These are phyloP conservation scores for Spinus pinus DNA, from an alignment of 2,797 vertebrate genomes.

Conservation along the genomic window DNA sequence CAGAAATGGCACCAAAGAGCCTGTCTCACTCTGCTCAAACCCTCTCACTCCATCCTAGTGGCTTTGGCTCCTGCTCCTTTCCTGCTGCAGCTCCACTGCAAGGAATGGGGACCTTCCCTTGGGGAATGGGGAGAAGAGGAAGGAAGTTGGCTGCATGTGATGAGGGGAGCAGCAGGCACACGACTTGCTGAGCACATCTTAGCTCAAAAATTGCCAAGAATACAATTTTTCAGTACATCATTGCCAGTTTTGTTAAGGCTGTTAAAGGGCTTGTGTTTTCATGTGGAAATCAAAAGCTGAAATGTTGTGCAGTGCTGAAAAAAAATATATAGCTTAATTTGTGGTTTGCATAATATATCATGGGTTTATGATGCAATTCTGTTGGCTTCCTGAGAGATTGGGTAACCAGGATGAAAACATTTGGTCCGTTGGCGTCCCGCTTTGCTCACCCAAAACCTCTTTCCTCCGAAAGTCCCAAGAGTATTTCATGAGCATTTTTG, in stretches of 20 bases:
- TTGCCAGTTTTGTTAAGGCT: neutral
- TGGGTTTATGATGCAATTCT: neutral
- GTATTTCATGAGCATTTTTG: neutral
- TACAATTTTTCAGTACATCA: neutral
- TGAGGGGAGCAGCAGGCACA: neutral
- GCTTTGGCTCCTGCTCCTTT: neutral
- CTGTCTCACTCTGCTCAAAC: neutral
- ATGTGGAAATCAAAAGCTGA: neutral
- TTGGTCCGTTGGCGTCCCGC: neutral
- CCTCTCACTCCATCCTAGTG: neutral
- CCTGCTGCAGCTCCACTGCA: neutral
- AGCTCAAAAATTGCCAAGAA: neutral
- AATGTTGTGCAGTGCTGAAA: neutral
- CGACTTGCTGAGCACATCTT: rapidly evolving
- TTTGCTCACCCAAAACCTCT: neutral
- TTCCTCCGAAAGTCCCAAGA: neutral
- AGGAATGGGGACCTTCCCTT: neutral
- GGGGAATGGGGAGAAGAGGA: neutral
- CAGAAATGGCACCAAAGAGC: neutral
- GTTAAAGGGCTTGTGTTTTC: neutral
- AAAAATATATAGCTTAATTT: neutral
- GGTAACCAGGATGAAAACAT: neutral
- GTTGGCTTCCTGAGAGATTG: neutral
- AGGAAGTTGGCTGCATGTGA: neutral
- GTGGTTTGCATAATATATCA: neutral